Percentiles rank a stretch among this genome's conserved stretches.
Conservation (phyloP, 2,888 invertebrate species). For the Rotaria magnacalcarata region DNA sequence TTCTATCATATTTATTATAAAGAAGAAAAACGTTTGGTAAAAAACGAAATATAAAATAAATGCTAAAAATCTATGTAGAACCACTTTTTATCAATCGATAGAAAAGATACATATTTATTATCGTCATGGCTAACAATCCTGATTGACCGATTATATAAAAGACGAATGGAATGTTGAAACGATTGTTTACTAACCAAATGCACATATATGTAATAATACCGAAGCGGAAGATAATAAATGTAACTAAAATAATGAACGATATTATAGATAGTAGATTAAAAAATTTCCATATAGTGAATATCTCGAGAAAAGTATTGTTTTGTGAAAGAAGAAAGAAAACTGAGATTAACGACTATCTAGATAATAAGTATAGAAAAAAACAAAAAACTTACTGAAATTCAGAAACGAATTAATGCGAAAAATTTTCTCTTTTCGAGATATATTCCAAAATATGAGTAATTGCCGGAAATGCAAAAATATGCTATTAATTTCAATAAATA, state of each 20-base stretch:
- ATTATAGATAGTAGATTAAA: too few species aligned
- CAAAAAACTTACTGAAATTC: not conserved
- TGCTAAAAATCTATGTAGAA: not conserved
- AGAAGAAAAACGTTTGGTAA: not conserved
- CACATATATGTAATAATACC: not conserved
- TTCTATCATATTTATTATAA: not conserved
- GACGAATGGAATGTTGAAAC: too few species aligned
- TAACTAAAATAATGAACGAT: too few species aligned
- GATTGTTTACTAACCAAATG: too few species aligned
- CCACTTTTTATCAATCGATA: not conserved
- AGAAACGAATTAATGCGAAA: not conserved
- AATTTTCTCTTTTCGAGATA: too few species aligned
- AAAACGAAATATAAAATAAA: not conserved
- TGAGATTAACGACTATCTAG: not conserved
- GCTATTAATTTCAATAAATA: not conserved
- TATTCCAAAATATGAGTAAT: too few species aligned
- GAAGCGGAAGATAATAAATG: too few species aligned
- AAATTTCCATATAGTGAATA: too few species aligned
- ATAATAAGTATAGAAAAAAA: not conserved
- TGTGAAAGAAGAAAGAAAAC: not conserved
- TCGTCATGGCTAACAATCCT: not conserved
- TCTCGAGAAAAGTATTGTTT: not conserved
- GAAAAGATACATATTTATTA: not conserved
- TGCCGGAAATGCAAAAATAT: not conserved
- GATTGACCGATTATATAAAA: not conserved